Evolutionary conservation across 2,797 vertebrate species (phyloP).

Genomic region (Silurus lanzhouensis): DNA sequence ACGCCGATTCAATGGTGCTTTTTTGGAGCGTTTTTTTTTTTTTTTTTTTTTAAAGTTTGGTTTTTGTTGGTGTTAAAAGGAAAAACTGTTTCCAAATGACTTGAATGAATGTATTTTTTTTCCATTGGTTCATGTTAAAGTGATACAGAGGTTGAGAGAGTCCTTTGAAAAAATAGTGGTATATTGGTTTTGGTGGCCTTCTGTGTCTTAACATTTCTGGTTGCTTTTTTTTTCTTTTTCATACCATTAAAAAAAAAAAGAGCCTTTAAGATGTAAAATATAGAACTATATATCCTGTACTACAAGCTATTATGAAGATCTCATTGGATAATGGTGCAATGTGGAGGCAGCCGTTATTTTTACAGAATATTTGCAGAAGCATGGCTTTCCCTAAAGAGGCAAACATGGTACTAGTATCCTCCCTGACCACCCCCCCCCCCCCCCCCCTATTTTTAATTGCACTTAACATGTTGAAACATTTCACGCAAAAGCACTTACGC

Average conservation of each 20-base stretch:
- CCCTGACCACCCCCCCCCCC: slow-evolving; percentile 45
- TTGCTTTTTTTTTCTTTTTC: slow-evolving; percentile 34
- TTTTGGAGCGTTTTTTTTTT: slow-evolving; percentile 77
- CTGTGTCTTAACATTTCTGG: slow-evolving; percentile 65
- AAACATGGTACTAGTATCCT: slow-evolving; percentile 73
- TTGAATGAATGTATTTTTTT: slow-evolving; percentile 86
- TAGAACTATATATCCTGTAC: slow-evolving; percentile 72
- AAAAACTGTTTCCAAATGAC: slow-evolving; percentile 79
- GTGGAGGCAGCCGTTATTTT: slow-evolving; percentile 70
- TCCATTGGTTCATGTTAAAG: slow-evolving; percentile 72
- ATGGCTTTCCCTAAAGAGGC: slow-evolving; percentile 64
- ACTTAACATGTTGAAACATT: slow-evolving; percentile 74
- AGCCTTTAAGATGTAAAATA: slow-evolving; percentile 76
- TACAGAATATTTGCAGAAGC: slow-evolving; percentile 65
- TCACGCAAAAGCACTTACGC: slow-evolving; percentile 80
- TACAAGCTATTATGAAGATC: slow-evolving; percentile 67
- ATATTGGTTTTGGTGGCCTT: slow-evolving; percentile 71
- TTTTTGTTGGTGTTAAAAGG: slow-evolving; percentile 54
- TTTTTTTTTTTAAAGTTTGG: slow-evolving; percentile 77
- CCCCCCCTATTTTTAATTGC: slow-evolving; percentile 75
- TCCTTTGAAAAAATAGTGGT: slow-evolving; percentile 61
- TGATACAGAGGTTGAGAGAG: slow-evolving; percentile 71
- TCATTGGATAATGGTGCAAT: slow-evolving; percentile 68
- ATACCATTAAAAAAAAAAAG: slow-evolving; percentile 62
- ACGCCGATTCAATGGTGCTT: slow-evolving; percentile 84